Percentiles rank a stretch among this genome's conserved stretches.
Evolutionary conservation across 2,113 vertebrate genomes (phyloP).

Genomic region (Chaetodon auriga): DNA sequence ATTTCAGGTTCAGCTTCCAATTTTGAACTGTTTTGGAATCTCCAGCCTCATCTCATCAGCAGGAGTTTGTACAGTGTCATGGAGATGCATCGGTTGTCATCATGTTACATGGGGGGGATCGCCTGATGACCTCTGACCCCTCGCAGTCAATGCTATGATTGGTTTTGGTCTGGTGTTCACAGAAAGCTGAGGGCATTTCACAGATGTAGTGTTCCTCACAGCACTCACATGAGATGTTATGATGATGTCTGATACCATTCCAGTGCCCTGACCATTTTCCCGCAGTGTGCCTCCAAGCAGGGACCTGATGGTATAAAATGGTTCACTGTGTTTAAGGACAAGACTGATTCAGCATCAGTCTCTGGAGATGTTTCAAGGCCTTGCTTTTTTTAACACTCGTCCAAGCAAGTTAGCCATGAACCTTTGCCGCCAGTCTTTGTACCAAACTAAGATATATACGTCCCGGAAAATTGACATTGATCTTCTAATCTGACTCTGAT

Average conservation of each 20-base stretch:
- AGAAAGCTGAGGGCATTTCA: background rate
- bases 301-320: background rate
- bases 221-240: background rate
- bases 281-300: background rate
- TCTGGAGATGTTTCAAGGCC: background rate
- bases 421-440: background rate
- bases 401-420: background rate
- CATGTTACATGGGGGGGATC: too few relatives aligned
- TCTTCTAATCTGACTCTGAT: background rate
- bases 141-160: background rate
- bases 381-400: background rate
- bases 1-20: too few relatives aligned
- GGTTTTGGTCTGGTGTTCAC: background rate
- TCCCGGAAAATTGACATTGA: background rate
- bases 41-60: too few relatives aligned
- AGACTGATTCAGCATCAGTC: background rate
- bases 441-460: background rate
- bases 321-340: background rate
- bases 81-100: too few relatives aligned
- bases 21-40: too few relatives aligned
- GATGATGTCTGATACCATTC: background rate
- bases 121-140: background rate
- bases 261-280: background rate
- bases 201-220: too few relatives aligned
- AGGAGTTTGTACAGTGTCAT: too few relatives aligned